A percentile compares a stretch with the other conserved stretches of the same genome.
Evolutionary conservation across 2,113 vertebrate species (phyloP).

Genomic region (Patagioenas fasciata): DNA sequence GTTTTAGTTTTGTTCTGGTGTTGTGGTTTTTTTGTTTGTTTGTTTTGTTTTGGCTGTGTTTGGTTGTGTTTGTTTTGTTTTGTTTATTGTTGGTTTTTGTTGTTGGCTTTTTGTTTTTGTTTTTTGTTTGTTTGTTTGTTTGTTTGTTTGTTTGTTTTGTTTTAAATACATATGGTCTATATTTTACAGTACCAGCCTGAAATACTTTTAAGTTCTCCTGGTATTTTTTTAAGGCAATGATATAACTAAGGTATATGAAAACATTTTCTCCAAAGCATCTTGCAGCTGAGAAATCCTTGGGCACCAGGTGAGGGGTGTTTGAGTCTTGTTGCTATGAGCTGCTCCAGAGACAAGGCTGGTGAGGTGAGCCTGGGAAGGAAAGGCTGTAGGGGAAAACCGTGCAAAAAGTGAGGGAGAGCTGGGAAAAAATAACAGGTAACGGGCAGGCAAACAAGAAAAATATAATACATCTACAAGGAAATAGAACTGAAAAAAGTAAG

Average conservation of each 20-base stretch:
- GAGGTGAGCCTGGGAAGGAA: not conserved
- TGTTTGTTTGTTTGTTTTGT: not conserved
- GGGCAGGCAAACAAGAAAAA: not conserved
- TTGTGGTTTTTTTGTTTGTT: too few relatives aligned
- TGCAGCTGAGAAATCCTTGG: constrained; percentile 51
- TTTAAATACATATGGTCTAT: constrained; percentile 6
- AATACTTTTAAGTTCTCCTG: constrained; percentile 45
- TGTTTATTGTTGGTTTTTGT: not conserved
- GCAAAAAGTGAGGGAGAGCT: not conserved
- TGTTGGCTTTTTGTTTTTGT: too few relatives aligned
- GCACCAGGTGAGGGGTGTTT: constrained; percentile 12
- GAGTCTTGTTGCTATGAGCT: constrained; percentile 27
- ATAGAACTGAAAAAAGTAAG: not conserved
- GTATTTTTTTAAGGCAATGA: constrained; percentile 47
- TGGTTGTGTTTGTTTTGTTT: not conserved
- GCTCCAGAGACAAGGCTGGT: not conserved
- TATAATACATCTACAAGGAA: not conserved
- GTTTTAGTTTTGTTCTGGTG: not conserved
- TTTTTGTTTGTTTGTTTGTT: not conserved
- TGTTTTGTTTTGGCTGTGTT: not conserved
- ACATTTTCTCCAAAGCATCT: constrained; percentile 48
- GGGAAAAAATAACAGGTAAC: not conserved
- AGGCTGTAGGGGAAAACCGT: not conserved
- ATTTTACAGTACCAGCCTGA: constrained; percentile 23
- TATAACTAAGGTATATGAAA: constrained; percentile 59